These are phyloP conservation scores for Holocentrus rufus DNA, from an alignment of 2,797 vertebrate species.

Conservation along the genomic window DNA sequence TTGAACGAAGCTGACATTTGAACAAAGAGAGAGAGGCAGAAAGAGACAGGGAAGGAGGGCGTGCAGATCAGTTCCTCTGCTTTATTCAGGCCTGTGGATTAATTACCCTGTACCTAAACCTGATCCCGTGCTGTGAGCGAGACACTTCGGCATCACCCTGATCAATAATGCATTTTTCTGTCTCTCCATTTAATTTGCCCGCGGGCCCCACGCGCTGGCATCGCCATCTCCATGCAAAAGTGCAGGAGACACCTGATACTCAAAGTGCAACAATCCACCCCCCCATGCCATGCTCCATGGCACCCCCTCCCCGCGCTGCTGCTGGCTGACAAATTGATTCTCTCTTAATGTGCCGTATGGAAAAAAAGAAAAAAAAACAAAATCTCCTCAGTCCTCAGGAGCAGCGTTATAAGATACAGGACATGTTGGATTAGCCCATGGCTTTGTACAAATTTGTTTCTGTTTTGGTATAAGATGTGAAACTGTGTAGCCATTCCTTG, in stretches of 20 bases:
- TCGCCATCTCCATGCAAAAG: constrained; percentile 68
- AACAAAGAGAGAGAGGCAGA: constrained; percentile 49
- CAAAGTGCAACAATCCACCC: constrained; percentile 67
- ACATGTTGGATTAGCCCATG: constrained; percentile 51
- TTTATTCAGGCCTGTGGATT: constrained; percentile 81
- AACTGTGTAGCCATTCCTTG: constrained; percentile 31
- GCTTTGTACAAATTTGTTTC: constrained; percentile 55
- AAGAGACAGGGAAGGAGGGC: constrained; percentile 17
- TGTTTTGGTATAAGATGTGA: constrained; percentile 39
- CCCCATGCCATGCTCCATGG: constrained; percentile 38
- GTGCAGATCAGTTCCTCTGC: constrained; percentile 69
- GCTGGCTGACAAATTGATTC: constrained; percentile 76
- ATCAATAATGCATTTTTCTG: constrained; percentile 88
- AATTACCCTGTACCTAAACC: constrained; percentile 82
- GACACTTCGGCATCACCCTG: constrained; percentile 78
- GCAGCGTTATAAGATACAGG: constrained; percentile 46
- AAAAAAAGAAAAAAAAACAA: constrained; percentile 27
- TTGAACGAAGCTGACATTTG: constrained; percentile 66
- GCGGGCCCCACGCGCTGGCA: constrained; percentile 69
- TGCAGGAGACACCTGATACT: constrained; percentile 78
- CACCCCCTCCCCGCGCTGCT: constrained; percentile 51
- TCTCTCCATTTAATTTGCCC: constrained; percentile 85
- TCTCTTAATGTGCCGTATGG: constrained; percentile 61
- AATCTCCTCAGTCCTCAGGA: constrained; percentile 43
- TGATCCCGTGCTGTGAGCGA: constrained; percentile 78